phyloP scores from a whole-genome alignment of 2,888 invertebrate genomes.

The Fragum whitleyi region DNA sequence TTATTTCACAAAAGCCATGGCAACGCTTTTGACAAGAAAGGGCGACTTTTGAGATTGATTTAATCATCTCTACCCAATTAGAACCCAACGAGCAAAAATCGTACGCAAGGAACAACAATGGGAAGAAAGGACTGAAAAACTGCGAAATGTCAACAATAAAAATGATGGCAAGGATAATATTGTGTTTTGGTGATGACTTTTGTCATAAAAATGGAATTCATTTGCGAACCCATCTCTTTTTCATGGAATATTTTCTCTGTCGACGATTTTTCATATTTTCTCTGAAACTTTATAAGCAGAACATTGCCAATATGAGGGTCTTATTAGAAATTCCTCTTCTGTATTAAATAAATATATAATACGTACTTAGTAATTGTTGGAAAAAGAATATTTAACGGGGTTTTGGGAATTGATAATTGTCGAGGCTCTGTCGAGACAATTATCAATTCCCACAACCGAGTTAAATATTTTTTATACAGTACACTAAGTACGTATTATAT shows the following conservation, averaged over 20 bases:
- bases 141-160: slow-evolving; percentile 21
- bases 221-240: slow-evolving; percentile 11
- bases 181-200: slow-evolving; percentile 7
- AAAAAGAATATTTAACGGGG: no score
- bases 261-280: neutral
- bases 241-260: neutral
- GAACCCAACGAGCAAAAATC: slow-evolving; percentile 10
- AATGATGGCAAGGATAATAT: slow-evolving; percentile 19
- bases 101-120: slow-evolving; percentile 23
- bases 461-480: no score
- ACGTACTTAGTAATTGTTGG: no score
- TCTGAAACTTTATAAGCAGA: no score
- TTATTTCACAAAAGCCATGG: slow-evolving; percentile 2
- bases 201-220: slow-evolving; percentile 27
- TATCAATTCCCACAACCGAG: no score
- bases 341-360: no score
- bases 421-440: no score
- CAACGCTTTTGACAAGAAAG: slow-evolving; percentile 25
- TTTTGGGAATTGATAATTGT: no score
- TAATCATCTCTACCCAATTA: slow-evolving; percentile 24
- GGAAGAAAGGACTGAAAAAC: slow-evolving; percentile 23
- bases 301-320: no score
- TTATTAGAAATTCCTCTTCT: no score
- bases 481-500: no score
- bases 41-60: slow-evolving; percentile 27